Conservation (phyloP, 2,113 vertebrate species). For the Corythornis vintsioides region DNA sequence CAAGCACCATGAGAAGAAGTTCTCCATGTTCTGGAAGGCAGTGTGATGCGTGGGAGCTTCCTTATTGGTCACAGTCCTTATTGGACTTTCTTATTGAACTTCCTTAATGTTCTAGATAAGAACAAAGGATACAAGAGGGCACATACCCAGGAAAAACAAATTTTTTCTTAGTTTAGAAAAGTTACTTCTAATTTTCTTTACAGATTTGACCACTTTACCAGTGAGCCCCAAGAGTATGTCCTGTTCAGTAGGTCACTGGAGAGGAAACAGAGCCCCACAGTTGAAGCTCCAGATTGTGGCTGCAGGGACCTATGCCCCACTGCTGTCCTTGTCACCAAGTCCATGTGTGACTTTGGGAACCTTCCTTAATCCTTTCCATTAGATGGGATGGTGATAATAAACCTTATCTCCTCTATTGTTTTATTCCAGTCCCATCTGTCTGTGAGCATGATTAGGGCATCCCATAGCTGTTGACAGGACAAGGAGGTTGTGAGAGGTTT, state of each 20-base stretch:
- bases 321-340: fast-evolving
- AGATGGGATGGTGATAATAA: fast-evolving
- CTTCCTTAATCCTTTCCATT: not conserved
- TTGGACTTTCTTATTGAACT: no score
- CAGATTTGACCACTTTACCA: not conserved
- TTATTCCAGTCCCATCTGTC: not conserved
- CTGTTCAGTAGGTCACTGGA: not conserved
- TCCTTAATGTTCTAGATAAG: not conserved
- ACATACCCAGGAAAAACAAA: not conserved
- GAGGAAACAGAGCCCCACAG: not conserved
- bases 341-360: not conserved
- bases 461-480: not conserved
- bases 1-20: not conserved
- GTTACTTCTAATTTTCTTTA: not conserved
- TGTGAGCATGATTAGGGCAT: not conserved
- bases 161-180: not conserved
- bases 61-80: not conserved
- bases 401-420: not conserved
- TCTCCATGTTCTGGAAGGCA: not conserved
- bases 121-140: not conserved
- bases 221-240: not conserved
- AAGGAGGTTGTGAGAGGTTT: fast-evolving
- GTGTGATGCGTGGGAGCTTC: not conserved
- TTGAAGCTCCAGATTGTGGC: fast-evolving
- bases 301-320: not conserved